Base-by-base conservation (phyloP, 2,888 invertebrate genomes). In the Trissolcus brochymenae region DNA sequence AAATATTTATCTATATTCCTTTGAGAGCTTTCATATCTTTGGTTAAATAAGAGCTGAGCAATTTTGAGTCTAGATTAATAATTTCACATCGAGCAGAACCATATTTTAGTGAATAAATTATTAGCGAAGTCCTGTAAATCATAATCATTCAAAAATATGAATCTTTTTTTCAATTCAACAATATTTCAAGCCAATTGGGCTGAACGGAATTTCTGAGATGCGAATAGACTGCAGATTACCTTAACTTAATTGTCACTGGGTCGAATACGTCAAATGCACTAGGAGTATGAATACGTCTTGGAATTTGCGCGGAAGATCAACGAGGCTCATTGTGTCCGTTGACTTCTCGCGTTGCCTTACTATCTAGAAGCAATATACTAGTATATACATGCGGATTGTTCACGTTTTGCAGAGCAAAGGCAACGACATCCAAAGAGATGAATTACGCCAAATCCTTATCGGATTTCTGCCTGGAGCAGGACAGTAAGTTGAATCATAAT, bases 381-480 rank as follows among this genome's bases (percentile, higher is more conserved):
- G 56, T 64, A 71, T 61, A 66, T 50, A 55, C 60, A 21, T 60
- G 56, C 68, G 65, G 60, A 70, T 77, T 77, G 76, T 72, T 71
- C 66, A 56, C 61, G 61, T 51, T 35, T 51, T 21, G 57, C 54
- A 64, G 64, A 67, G 67, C 73, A 67, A 65, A 60, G 73, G 13
- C 66, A 64, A 53, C 53, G 50, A 55, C 74, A 59, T 68, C 59
- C 54, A 46, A 75, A 65, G 54, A 57, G 71, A 46, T 55, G 68
- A 77, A 77, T 73, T 71, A 70, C 71, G 60, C 74, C 75, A 75
- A 78, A 78, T 78, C 75, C 67, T 78, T 78, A 78, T 78, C 78
- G 78, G 75, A 62, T 78, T 72, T 75, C 78, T 78, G 78, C 78
- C 78, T 62, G 62, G 54, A 14, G 72, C 78, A 75, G 78, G 75